Percentiles rank a stretch among this genome's conserved stretches.
Conservation (phyloP, 2,797 vertebrate species). For the Aeoliscus strigatus region DNA sequence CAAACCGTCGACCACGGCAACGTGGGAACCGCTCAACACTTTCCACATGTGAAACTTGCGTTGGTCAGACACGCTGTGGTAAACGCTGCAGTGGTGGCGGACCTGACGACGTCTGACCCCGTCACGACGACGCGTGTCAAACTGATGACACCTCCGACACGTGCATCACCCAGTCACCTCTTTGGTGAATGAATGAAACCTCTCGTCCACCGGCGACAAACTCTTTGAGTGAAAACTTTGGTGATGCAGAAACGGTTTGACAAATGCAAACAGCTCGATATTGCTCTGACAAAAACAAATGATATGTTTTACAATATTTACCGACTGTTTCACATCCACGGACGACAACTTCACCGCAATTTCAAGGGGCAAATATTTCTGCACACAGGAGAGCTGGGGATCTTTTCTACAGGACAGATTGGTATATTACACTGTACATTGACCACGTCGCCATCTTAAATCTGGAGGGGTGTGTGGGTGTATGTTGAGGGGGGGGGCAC, state of each 20-base stretch:
- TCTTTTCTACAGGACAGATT: slow-evolving; percentile 35
- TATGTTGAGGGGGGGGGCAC: too few relatives aligned
- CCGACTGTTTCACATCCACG: slow-evolving; percentile 42
- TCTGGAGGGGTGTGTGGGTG: too few relatives aligned
- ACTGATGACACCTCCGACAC: too few relatives aligned
- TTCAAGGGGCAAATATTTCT: slow-evolving; percentile 48
- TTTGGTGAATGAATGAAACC: slow-evolving; percentile 37
- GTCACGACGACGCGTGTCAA: slow-evolving; percentile 20
- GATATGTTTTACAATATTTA: slow-evolving; percentile 59
- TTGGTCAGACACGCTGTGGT: too few relatives aligned
- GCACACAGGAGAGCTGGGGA: slow-evolving; percentile 37
- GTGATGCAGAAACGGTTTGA: slow-evolving; percentile 53
- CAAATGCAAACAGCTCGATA: slow-evolving; percentile 61
- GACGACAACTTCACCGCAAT: slow-evolving; percentile 33
- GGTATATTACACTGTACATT: slow-evolving; percentile 51
- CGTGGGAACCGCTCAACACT: neutral
- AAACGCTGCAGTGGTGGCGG: too few relatives aligned
- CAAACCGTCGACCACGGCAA: slow-evolving; percentile 18
- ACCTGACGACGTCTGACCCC: slow-evolving; percentile 33
- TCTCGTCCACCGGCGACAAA: slow-evolving; percentile 1
- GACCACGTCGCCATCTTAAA: slow-evolving; percentile 30
- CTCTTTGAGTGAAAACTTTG: slow-evolving; percentile 58
- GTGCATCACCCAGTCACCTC: too few relatives aligned
- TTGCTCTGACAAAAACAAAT: slow-evolving; percentile 64
- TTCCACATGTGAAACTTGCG: too few relatives aligned